Percentiles rank a stretch among this genome's conserved stretches.
Conservation (phyloP, 1,140 invertebrate species). For the Oncopeltus fasciatus region DNA sequence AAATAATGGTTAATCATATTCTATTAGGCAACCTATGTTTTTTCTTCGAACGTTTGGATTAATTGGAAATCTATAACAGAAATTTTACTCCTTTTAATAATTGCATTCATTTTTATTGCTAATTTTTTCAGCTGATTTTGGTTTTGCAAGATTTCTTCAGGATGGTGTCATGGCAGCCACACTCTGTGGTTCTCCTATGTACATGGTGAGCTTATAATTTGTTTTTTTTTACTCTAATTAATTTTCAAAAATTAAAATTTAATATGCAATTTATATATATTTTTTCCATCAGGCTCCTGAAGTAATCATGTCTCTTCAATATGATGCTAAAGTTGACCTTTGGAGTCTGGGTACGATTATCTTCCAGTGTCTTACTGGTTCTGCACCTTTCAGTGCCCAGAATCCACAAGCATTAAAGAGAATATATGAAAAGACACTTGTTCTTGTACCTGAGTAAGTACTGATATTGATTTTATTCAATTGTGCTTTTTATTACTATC, state of each 20-base stretch:
- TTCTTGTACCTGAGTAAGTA: conserved; percentile 82
- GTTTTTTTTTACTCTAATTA: background rate
- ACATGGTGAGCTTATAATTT: conserved; percentile 59
- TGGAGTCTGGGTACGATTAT: conserved; percentile 99
- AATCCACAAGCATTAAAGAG: conserved; percentile 95
- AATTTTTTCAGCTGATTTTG: conserved; percentile 87
- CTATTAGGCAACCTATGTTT: too few species aligned
- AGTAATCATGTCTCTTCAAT: conserved; percentile 98
- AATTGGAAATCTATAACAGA: too few species aligned
- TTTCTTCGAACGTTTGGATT: too few species aligned
- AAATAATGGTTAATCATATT: too few species aligned
- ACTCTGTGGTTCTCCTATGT: conserved; percentile 98
- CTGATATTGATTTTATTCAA: background rate
- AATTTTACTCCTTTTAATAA: too few species aligned
- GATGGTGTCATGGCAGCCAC: conserved; percentile 99
- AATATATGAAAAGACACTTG: conserved; percentile 94
- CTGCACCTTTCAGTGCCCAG: conserved; percentile 94
- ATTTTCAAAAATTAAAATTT: too few species aligned
- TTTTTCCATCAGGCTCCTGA: conserved; percentile 67
- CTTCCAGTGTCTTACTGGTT: conserved; percentile 95
- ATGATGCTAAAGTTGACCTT: conserved; percentile 96
- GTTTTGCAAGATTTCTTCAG: conserved; percentile 93
- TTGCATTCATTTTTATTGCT: conserved; percentile 5
- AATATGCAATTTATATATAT: too few species aligned
- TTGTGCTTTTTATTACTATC: too few species aligned